These are phyloP conservation scores for Sarcophilus harrisii DNA, from an alignment of 2,797 vertebrate genomes.

Conservation along the genomic window DNA sequence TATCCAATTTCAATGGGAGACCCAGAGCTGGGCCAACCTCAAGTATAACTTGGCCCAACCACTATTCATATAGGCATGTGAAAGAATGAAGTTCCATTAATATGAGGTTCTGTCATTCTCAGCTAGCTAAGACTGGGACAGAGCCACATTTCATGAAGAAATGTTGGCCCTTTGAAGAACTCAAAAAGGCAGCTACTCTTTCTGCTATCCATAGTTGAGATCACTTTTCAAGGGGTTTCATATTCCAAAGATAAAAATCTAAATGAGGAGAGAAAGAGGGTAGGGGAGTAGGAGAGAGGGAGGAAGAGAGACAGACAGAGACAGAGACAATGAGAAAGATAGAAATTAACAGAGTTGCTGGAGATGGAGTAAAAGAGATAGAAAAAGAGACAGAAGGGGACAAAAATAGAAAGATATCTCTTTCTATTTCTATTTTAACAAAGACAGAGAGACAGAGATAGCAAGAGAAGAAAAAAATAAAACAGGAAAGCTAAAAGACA, in stretches of 20 bases:
- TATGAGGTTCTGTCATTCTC: not conserved
- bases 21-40: constrained; percentile 12
- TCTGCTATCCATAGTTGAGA: not conserved
- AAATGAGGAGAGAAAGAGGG: constrained; percentile 1
- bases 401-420: not conserved
- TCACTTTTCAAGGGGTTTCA: constrained; percentile 17
- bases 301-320: not conserved
- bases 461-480: not conserved
- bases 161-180: constrained; percentile 54
- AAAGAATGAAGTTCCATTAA: not conserved
- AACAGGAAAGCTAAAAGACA: not conserved
- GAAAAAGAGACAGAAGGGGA: not conserved
- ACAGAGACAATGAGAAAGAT: not conserved
- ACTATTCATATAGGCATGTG: constrained; percentile 44
- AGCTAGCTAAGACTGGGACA: not conserved
- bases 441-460: not conserved
- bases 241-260: constrained; percentile 52
- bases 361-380: not conserved
- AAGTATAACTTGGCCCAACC: constrained; percentile 54
- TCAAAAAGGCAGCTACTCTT: constrained; percentile 63
- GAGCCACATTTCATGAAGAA: constrained; percentile 52
- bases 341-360: not conserved
- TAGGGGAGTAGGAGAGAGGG: not conserved
- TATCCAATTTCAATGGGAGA: constrained; percentile 22
- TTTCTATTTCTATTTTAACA: too few species aligned